Evolutionary conservation across 2,113 vertebrate species (phyloP), one percentile per base, ranked within the genome.

Genomic region (Ondatra zibethicus): DNA sequence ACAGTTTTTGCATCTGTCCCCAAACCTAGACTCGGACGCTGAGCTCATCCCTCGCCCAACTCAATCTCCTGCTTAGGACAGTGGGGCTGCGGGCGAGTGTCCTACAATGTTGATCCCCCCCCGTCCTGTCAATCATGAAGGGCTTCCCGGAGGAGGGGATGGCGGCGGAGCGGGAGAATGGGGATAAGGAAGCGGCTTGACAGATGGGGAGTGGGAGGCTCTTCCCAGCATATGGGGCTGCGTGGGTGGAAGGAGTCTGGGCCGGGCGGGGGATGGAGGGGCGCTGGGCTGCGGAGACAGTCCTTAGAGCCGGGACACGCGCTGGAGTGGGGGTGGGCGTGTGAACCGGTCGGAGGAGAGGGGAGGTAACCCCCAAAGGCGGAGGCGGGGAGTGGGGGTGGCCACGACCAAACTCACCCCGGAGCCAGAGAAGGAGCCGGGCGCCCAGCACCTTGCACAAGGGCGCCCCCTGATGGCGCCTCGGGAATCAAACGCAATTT

Each of bases 191-290:
- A 97, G 92, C 66, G 80, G 81, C 89, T 97, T 50, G 93, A 95
- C 98, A 98, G 97, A 97, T 97, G 98, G 98, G 97, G 77, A 97
- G 98, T 98, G 95, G 98, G 97, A 96, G 95, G 97, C 95, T 97
- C 96, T 97, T 97, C 91, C 96, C 96, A 95, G 93, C 97, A 97
- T 92, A 97, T 97, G 97, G 97, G 94, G 91, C 96, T 63, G 96
- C 97, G 96, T 98, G 95, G 97, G 97, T 84, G 96, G 91, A 92
- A 97, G 97, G 92, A 97, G 97, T 96, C 92, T 96, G 88, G 94
- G 93, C 90, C 11, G 65, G 96, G 93, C 14, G 68, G 82, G 66
- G 72, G 66, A 93, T 61, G 91, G 68, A 72, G 93, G 93, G 88
- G 78, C 65, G 50, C 84, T 12, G 76, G 91, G 91, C 89, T 86